These are phyloP conservation scores for Rhogogaster chlorosoma DNA, from an alignment of 2,888 invertebrate genomes.

Conservation along the genomic window DNA sequence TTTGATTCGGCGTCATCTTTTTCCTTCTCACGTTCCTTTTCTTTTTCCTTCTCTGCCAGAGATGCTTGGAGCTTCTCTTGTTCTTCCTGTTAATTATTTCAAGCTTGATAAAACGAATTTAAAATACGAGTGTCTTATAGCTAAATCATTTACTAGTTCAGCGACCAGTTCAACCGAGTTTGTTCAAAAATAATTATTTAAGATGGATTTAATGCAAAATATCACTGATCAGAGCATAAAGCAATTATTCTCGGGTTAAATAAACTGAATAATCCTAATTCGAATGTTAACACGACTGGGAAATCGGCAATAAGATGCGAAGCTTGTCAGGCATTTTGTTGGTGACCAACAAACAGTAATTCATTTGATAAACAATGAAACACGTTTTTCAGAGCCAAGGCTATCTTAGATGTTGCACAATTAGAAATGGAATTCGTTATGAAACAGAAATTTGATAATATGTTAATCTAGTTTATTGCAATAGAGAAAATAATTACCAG, in stretches of 20 bases:
- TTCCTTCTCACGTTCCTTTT: slow-evolving; percentile 78
- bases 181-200: neutral
- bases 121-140: slow-evolving; percentile 32
- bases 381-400: slow-evolving; percentile 11
- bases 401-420: slow-evolving; percentile 28
- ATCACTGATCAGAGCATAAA: neutral
- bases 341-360: slow-evolving; percentile 67
- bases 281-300: neutral
- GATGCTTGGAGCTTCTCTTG: slow-evolving; percentile 86
- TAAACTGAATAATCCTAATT: slow-evolving; percentile 54
- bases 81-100: slow-evolving; percentile 81
- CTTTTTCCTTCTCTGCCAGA: slow-evolving; percentile 79
- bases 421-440: neutral
- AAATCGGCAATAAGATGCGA: slow-evolving; percentile 36
- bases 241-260: slow-evolving; percentile 44
- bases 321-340: slow-evolving; percentile 37
- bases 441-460: neutral
- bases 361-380: slow-evolving; percentile 40
- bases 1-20: slow-evolving; percentile 72
- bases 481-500: slow-evolving; percentile 80
- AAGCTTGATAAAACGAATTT: slow-evolving; percentile 56
- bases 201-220: neutral
- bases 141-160: neutral
- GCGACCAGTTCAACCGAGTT: neutral
- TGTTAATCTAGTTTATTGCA: neutral